phyloP scores from a whole-genome alignment of 1,140 invertebrate genomes.

The Teleopsis dalmanni region DNA sequence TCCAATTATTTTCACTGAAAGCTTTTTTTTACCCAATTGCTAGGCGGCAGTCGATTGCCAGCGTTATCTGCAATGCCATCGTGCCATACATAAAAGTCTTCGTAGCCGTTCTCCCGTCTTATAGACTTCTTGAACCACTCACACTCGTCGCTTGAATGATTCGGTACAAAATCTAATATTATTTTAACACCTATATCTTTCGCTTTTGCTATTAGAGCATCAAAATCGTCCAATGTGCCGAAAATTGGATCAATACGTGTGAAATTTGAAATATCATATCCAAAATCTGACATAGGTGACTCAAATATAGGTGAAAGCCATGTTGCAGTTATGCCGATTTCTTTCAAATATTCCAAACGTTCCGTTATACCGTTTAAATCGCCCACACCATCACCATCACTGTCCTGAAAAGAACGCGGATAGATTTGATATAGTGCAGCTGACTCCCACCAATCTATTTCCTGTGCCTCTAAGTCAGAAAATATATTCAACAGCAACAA shows the following conservation, averaged over 20 bases:
- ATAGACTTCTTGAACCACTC: slow-evolving; percentile 65
- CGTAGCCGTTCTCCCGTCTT: slow-evolving; percentile 48
- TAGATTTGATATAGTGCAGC: slow-evolving; percentile 69
- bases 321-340: slow-evolving; percentile 51
- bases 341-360: slow-evolving; percentile 48
- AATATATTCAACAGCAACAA: neutral
- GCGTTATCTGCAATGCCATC: slow-evolving; percentile 43
- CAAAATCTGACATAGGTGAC: slow-evolving; percentile 61
- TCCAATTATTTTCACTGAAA: too few relatives aligned
- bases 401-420: slow-evolving; percentile 66
- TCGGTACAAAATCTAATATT: slow-evolving; percentile 63
- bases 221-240: slow-evolving; percentile 67
- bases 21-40: slow-evolving; percentile 50
- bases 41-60: slow-evolving; percentile 44
- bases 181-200: slow-evolving; percentile 54
- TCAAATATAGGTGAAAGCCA: slow-evolving; percentile 68
- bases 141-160: slow-evolving; percentile 67
- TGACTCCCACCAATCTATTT: slow-evolving; percentile 62
- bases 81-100: slow-evolving; percentile 68
- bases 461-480: too few relatives aligned
- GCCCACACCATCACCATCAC: slow-evolving; percentile 64
- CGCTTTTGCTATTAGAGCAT: slow-evolving; percentile 52
- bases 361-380: slow-evolving; percentile 53
- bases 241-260: slow-evolving; percentile 61
- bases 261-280: slow-evolving; percentile 72